Conservation (phyloP, 1,140 invertebrate species). For the Laupala kohalensis region DNA sequence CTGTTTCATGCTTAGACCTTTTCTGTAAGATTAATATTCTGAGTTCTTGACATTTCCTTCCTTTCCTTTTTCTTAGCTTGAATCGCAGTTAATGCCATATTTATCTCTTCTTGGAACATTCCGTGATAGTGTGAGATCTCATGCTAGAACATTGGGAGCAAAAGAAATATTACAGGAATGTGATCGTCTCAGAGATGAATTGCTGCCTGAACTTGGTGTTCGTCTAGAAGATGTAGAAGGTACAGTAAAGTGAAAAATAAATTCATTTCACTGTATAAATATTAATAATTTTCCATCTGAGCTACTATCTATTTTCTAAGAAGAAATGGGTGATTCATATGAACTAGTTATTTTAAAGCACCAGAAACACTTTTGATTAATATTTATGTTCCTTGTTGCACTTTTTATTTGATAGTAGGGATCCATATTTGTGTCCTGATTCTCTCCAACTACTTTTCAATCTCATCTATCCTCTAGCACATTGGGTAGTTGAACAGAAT, state of each 20-base stretch:
- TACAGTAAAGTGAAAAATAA: slow-evolving; percentile 20
- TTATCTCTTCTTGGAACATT: slow-evolving; percentile 75
- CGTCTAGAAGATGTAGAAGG: slow-evolving; percentile 82
- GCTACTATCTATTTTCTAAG: not conserved
- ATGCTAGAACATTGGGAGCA: slow-evolving; percentile 59
- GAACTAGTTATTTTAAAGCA: too few species aligned
- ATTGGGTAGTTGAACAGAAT: too few species aligned
- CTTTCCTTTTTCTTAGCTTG: slow-evolving; percentile 37
- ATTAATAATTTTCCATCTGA: not conserved
- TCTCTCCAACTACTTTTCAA: too few species aligned
- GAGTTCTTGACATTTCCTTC: not conserved
- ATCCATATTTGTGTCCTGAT: too few species aligned
- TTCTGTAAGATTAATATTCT: not conserved
- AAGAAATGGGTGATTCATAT: too few species aligned
- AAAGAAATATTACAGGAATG: slow-evolving; percentile 70
- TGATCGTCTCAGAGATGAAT: slow-evolving; percentile 75
- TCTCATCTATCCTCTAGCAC: too few species aligned
- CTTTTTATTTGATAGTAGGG: too few species aligned
- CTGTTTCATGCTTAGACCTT: not conserved
- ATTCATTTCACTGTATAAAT: not conserved
- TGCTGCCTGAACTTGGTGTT: slow-evolving; percentile 82
- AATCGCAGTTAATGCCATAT: slow-evolving; percentile 78
- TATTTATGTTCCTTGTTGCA: too few species aligned
- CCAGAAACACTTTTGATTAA: too few species aligned
- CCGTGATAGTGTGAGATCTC: slow-evolving; percentile 62